These are phyloP conservation scores for Trachemys scripta DNA, from an alignment of 2,113 vertebrate species.

Conservation along the genomic window DNA sequence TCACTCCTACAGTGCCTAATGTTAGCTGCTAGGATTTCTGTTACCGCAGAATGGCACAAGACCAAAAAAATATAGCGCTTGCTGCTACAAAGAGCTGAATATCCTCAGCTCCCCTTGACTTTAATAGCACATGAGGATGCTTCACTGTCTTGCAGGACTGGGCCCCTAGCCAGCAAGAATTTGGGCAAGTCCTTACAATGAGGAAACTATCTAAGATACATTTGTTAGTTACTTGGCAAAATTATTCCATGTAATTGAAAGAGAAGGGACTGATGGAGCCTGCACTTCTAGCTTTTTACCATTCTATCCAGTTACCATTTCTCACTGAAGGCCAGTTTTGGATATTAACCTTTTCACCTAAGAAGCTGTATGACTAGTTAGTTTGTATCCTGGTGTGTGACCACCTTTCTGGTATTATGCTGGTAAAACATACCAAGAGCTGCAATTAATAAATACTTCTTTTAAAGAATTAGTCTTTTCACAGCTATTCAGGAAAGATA, in stretches of 20 bases:
- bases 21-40: neutral
- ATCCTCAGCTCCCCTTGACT: neutral
- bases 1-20: neutral
- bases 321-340: neutral
- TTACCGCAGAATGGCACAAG: neutral
- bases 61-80: neutral
- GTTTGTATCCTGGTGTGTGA: neutral
- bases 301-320: neutral
- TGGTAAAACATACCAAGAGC: neutral
- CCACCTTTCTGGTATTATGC: neutral
- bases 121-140: neutral
- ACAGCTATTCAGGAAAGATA: neutral
- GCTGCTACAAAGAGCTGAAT: neutral
- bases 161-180: neutral
- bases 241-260: neutral
- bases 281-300: neutral
- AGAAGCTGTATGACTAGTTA: neutral
- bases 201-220: neutral
- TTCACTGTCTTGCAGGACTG: neutral
- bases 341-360: neutral
- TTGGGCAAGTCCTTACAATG: neutral
- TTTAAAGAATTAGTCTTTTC: neutral
- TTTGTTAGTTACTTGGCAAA: neutral
- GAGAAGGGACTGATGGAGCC: neutral
- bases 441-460: neutral